Base-by-base conservation (phyloP, 2,113 vertebrate species). In the Panthera tigris region DNA sequence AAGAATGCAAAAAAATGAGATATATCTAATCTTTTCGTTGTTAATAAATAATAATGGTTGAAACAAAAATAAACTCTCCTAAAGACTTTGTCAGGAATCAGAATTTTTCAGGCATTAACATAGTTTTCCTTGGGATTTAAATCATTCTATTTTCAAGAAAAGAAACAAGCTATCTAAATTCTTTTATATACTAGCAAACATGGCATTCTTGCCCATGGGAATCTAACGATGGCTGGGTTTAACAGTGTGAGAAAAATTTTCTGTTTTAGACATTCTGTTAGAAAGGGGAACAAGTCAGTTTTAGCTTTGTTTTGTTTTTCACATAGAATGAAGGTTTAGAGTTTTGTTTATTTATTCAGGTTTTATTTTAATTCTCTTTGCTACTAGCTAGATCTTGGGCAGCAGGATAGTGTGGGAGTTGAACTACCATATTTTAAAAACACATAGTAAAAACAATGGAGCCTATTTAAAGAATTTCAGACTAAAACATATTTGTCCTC, bases 241-340 rank as follows among this genome's bases (percentile, higher is more conserved):
- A 97, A 94, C 21, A 90, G 63, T 97, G 92, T 98, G 95, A 98
- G 98, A 97, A 97, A 96, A 80, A 27, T 81, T 96, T 89, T 95
- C 91, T 96, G 86, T 82, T 96, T 65, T 29, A 68, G 96, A 52
- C 55, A 78, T 93, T 89, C 74, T 96, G 0, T 85, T 84, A 74
- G 63, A 87, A 93, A 50, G 33, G 31, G 10, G 50, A 29, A 68
- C 39, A 89, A 73, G 52, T 79, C 31, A 39, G 63, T 63, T 83
- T 93, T 31, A 55, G 50, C n/a, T 89, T 95, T 94, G 87, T 84
- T 95, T 89, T 94, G 83, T 91, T 98, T 97, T 91, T 83, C 92
- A 89, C 71, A 85, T 79, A 95, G 65, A 90, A 82, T 21, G 12
- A 94, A 29, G 13, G 10, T 91, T 94, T 55, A 57, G 63, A 66